Evolutionary conservation across 2,797 vertebrate genomes (phyloP), one percentile per base, ranked within the genome.

Genomic region (Pteropus rufus): DNA sequence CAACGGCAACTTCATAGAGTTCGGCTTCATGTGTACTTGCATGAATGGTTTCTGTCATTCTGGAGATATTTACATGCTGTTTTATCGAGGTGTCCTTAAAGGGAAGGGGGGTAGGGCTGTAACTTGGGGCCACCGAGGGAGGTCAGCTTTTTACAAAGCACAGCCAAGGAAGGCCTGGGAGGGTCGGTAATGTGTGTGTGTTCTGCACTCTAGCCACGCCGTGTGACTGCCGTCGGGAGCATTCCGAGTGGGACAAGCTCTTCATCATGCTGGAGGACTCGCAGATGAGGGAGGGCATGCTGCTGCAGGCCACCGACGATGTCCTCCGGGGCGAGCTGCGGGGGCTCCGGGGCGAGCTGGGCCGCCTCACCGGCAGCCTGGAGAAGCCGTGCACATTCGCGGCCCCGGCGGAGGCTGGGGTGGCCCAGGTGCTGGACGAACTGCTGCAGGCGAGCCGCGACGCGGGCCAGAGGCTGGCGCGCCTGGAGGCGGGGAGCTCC

Each of bases 201-300:
- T 86, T 3, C 82, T 3, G 97, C 86, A 75, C 92, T 0, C 96
- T 97, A 99, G 98, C 98, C 96, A 96, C 94, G 80, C 96, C 92
- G 1, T 99, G 99, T 8, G 98, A 98, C 92, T 99, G 99, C 92
- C 96, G 98, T 87, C 86, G n/a, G 58, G 98, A 98, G 93, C 98
- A 97, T 93, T 99, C 98, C 10, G 99, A 99, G 95, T 99, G 99
- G 99, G 99, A 99, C 98, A 99, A 99, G 97, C 98, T 99, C 77
- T 99, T 99, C 98, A 99, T 99, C 77, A 99, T 99, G 99, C 98
- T 99, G 91, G 99, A 99, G 98, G 99, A 99, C 99, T 99, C 99
- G 0, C 99, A 99, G 98, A 99, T 99, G 99, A 99, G 99, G 94
- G 99, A 99, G 98, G 99, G 99, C 98, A 99, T 99, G 99, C 98